Percentiles rank a stretch among this genome's conserved stretches.
These are phyloP conservation scores for Mastomys natalensis DNA, from an alignment of 2,113 vertebrate species.

Conservation along the genomic window DNA sequence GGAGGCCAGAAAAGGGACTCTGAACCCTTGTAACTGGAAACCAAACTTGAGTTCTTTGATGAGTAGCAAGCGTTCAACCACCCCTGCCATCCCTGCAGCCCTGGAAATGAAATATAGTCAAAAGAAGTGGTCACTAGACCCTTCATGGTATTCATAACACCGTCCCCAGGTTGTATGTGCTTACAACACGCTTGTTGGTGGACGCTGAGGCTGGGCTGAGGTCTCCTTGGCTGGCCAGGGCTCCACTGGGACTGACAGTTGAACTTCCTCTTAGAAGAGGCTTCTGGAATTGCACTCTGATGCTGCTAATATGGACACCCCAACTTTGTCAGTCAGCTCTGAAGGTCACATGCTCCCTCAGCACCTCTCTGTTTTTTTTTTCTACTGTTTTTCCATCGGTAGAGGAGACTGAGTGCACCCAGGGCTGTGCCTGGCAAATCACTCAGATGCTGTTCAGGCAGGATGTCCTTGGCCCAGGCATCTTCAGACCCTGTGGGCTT, in stretches of 20 bases:
- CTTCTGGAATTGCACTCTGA: background rate
- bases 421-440: background rate
- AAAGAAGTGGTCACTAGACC: too few species aligned
- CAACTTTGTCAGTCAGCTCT: background rate
- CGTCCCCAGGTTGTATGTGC: rapidly evolving
- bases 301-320: background rate
- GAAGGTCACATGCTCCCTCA: background rate
- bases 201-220: background rate
- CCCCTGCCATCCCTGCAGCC: too few species aligned
- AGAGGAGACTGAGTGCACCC: background rate
- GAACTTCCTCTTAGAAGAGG: background rate
- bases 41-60: background rate
- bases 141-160: background rate
- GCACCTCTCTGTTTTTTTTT: background rate
- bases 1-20: background rate
- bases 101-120: background rate
- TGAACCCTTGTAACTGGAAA: background rate
- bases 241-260: background rate
- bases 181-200: background rate
- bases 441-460: background rate
- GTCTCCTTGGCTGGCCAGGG: background rate
- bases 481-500: too few species aligned
- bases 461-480: background rate
- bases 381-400: background rate
- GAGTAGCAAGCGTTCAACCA: background rate